Percentiles rank a stretch among this genome's conserved stretches.
Evolutionary conservation across 2,797 vertebrate genomes (phyloP).

Genomic region (Aphelocoma californica): DNA sequence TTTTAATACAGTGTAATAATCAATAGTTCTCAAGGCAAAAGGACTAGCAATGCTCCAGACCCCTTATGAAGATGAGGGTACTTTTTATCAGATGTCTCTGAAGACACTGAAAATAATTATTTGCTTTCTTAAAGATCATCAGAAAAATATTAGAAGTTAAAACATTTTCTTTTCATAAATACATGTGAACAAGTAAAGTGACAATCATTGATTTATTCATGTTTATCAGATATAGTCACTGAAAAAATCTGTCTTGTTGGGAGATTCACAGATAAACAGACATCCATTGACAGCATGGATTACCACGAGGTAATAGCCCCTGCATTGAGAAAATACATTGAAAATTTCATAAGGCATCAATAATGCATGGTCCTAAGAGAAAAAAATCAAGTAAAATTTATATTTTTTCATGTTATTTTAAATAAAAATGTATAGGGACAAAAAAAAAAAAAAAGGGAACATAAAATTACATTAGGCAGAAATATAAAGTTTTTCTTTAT

Average conservation of each 20-base stretch:
- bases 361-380: background rate
- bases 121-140: background rate
- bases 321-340: background rate
- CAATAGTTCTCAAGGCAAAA: background rate
- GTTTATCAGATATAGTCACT: background rate
- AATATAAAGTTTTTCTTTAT: background rate
- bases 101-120: background rate
- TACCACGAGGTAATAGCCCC: background rate
- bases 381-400: background rate
- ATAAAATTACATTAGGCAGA: background rate
- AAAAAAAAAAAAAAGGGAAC: background rate
- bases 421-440: background rate
- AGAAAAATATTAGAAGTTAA: background rate
- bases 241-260: background rate
- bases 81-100: background rate
- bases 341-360: background rate
- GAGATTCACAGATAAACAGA: background rate
- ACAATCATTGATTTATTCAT: background rate
- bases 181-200: background rate
- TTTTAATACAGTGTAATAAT: slow-evolving; percentile 18
- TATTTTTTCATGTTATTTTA: background rate
- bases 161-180: background rate
- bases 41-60: background rate
- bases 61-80: background rate
- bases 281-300: background rate